Conservation (phyloP, 1,140 invertebrate species). For the Pomacea maculata region DNA sequence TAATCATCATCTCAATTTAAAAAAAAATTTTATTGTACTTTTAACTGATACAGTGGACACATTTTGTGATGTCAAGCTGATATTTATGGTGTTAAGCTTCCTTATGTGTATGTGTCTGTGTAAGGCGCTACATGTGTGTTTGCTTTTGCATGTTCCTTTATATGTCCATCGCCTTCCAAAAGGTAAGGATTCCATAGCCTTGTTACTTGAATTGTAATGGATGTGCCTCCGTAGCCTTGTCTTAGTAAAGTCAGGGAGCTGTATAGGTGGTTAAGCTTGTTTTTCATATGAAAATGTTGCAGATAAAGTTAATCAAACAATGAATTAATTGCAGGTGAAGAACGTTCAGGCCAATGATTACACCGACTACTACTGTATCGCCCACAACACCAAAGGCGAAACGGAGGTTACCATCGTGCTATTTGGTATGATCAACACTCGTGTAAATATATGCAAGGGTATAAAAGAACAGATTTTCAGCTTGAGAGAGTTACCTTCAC, state of each 20-base stretch:
- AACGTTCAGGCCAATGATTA: slow-evolving; percentile 53
- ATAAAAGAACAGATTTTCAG: too few species aligned
- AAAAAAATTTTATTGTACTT: too few species aligned
- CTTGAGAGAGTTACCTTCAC: too few species aligned
- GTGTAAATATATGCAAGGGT: too few species aligned
- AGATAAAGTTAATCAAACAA: neutral
- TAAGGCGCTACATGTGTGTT: neutral
- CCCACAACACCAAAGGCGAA: slow-evolving; percentile 39
- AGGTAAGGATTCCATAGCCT: neutral
- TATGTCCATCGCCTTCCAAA: neutral
- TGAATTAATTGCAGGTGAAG: slow-evolving; percentile 26
- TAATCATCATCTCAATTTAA: too few species aligned
- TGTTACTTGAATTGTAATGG: too few species aligned
- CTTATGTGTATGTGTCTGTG: neutral
- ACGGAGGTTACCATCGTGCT: slow-evolving; percentile 31
- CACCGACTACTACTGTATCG: slow-evolving; percentile 47
- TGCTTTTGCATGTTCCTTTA: neutral
- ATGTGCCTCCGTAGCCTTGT: too few species aligned
- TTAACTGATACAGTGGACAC: too few species aligned
- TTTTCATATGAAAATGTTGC: neutral
- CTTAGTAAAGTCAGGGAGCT: neutral
- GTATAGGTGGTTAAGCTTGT: neutral
- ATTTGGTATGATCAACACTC: slow-evolving; percentile 39
- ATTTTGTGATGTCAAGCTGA: too few species aligned
- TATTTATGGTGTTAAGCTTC: too few species aligned